Conservation (phyloP, 2,888 invertebrate species). For the Dascillus cervinus region DNA sequence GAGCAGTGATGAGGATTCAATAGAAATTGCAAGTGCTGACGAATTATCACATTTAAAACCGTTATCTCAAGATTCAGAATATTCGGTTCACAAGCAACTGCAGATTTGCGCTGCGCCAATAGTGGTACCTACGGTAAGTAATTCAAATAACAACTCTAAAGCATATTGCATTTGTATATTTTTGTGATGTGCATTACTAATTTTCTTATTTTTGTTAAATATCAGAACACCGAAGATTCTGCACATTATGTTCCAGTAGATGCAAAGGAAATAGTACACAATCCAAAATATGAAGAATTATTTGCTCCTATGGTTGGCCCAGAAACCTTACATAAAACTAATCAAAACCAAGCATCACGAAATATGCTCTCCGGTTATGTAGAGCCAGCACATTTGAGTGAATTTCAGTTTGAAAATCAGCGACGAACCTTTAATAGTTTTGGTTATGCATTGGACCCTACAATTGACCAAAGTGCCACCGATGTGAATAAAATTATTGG, state of each 20-base stretch:
- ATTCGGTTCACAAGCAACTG: conserved; percentile 55
- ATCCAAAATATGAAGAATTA: conserved; percentile 91
- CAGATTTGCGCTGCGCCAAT: conserved; percentile 76
- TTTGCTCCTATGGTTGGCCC: conserved; percentile 90
- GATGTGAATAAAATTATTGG: conserved; percentile 43
- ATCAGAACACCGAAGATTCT: conserved; percentile 64
- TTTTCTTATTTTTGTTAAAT: conserved; percentile 10
- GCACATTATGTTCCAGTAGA: conserved; percentile 68
- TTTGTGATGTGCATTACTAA: not conserved
- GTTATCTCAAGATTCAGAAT: conserved; percentile 42
- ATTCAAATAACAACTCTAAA: conserved; percentile 1
- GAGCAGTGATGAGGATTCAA: conserved; percentile 61
- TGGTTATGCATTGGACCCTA: conserved; percentile 93
- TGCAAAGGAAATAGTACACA: conserved; percentile 75
- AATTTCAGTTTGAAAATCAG: conserved; percentile 97
- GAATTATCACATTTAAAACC: conserved; percentile 49
- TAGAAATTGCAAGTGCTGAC: conserved; percentile 27
- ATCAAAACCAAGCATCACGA: conserved; percentile 77
- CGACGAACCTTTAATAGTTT: conserved; percentile 89
- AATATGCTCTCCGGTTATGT: conserved; percentile 93
- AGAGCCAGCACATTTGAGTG: conserved; percentile 90
- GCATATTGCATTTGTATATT: conserved; percentile 2
- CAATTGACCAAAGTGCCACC: conserved; percentile 53
- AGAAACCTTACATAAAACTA: conserved; percentile 85
- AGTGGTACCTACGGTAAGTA: conserved; percentile 69